A percentile compares a stretch with the other conserved stretches of the same genome.
Conservation (phyloP, 2,888 invertebrate genomes). For the Zhengitettix transpicula region DNA sequence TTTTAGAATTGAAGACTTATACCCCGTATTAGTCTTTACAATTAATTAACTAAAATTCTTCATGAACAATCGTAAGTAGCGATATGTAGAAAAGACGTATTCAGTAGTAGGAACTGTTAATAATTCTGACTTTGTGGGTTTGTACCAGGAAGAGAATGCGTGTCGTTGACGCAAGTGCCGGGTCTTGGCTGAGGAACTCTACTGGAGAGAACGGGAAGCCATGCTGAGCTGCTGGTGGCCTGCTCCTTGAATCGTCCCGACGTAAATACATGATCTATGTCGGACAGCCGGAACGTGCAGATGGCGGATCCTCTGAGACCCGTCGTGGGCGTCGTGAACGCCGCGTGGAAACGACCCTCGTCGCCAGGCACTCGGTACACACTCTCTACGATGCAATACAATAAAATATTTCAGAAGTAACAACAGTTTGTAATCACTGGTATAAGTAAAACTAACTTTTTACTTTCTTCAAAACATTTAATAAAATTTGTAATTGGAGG, state of each 20-base stretch:
- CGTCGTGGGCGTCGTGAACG: background rate
- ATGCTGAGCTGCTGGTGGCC: constrained; percentile 79
- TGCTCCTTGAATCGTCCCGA: constrained; percentile 93
- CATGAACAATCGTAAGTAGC: no score
- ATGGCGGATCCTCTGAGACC: constrained; percentile 72
- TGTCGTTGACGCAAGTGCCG: constrained; percentile 88
- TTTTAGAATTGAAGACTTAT: no score
- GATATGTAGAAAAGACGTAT: no score
- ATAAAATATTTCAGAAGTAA: no score
- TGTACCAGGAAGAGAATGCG: constrained; percentile 60
- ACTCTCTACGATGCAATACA: background rate
- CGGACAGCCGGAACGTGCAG: constrained; percentile 80
- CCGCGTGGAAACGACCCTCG: background rate
- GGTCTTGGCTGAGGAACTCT: constrained; percentile 86
- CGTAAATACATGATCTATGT: constrained; percentile 77
- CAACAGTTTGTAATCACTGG: no score
- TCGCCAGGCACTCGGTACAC: background rate
- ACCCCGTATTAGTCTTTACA: no score
- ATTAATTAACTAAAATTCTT: no score
- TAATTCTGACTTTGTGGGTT: background rate
- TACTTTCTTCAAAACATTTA: no score
- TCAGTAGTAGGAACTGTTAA: no score
- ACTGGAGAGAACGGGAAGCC: constrained; percentile 84
- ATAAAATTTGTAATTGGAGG: no score
- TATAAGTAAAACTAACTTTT: no score